Conservation (phyloP, 2,797 vertebrate genomes). For the Hybognathus amarus region DNA sequence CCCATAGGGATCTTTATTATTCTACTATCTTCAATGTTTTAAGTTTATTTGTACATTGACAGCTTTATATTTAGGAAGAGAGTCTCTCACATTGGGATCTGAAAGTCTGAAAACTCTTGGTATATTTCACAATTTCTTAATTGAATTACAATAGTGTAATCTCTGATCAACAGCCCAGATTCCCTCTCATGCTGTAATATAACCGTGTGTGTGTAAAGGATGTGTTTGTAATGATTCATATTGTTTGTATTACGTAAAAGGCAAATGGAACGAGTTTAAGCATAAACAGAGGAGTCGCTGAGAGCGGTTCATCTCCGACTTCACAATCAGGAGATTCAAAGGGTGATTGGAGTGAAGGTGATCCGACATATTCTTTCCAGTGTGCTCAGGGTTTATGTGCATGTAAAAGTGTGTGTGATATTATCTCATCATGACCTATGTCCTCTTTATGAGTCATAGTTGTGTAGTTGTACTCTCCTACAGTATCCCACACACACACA, state of each 20-base stretch:
- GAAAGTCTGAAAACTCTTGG: neutral
- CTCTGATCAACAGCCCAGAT: neutral
- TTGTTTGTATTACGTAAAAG: neutral
- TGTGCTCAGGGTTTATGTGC: constrained; percentile 20
- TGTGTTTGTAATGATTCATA: neutral
- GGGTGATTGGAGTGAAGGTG: constrained; percentile 19
- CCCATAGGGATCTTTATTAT: neutral
- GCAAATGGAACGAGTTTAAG: neutral
- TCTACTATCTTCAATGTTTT: neutral
- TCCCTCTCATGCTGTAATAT: neutral
- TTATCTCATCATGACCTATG: constrained; percentile 14
- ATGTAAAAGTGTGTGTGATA: constrained; percentile 3
- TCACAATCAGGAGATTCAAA: neutral
- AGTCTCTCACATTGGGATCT: no score
- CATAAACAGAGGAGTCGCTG: neutral
- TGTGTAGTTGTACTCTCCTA: neutral
- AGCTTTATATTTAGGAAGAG: neutral
- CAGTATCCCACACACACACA: neutral
- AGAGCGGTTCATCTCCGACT: neutral
- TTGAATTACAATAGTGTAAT: constrained; percentile 13
- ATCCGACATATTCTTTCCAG: neutral
- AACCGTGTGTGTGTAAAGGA: neutral
- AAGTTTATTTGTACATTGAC: neutral
- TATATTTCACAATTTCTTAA: neutral
- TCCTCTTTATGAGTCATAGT: constrained; percentile 1